Base-by-base conservation (phyloP, 1,140 invertebrate species). In the Drosophila cardini region DNA sequence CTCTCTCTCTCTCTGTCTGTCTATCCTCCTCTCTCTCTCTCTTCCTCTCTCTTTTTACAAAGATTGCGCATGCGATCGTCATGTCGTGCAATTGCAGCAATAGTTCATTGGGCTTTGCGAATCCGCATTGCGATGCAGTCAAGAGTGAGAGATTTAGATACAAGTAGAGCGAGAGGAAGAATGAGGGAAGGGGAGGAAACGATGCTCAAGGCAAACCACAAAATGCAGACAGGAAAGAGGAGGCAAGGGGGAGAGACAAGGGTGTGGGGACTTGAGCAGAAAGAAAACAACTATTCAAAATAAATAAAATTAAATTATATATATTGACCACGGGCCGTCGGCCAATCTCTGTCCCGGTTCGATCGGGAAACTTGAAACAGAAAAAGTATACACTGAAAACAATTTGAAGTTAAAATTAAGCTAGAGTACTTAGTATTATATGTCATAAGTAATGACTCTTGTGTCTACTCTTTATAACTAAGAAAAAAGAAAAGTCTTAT, bases 21-120 rank as follows among this genome's bases (percentile, higher is more conserved):
- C 1, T 15, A 7, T 50, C 68, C 69, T 63, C 62, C 63, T 73
- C 79, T 77, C 64, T 70, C 79, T 60, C 72, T 64, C 69, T 73
- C 45, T 67, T 64, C 75, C 76, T 80, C 48, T 13, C 15, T 45
- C 43, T 26, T 13, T 42, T 46, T 48, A 43, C 34, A 50, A 30
- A 26, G 57, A 55, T 70, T 70, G 68, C 42, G 68, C 67, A 70
- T 70, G 68, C 67, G 50, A 70, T 53, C 40, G 42, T 46, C 58
- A 50, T 62, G 58, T 62, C 45, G 67, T 76, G 72, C 76, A 81
- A 81, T 68, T 70, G 65, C 72, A 76, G 80, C 83, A 89, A 87
- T 87, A 87, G 84, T 87, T 87, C 83, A 87, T 87, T 87, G 84
- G 84, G 84, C 80, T 89, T 73, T 89, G 80, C 80, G 80, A 84